A percentile compares a stretch with the other conserved stretches of the same genome.
phyloP scores from a whole-genome alignment of 2,113 vertebrate species.

The Scortum barcoo region DNA sequence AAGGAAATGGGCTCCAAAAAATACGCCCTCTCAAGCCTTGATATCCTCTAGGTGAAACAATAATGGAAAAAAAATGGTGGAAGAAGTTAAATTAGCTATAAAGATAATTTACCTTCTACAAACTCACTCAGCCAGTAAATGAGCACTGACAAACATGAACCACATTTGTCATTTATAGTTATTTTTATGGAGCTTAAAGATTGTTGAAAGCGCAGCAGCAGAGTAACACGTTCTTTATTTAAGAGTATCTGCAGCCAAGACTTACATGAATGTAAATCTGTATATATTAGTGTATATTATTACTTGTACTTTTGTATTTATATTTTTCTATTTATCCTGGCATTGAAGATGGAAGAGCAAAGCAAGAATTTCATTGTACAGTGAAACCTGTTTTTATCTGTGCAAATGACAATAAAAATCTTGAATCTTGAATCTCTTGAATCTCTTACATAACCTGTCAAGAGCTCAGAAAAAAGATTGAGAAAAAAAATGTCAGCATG shows the following conservation, averaged over 20 bases:
- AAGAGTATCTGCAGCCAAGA: background rate
- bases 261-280: too few relatives aligned
- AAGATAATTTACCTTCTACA: background rate
- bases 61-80: background rate
- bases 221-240: background rate
- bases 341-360: too few relatives aligned
- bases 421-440: too few relatives aligned
- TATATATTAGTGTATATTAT: too few relatives aligned
- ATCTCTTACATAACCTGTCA: background rate
- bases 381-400: too few relatives aligned
- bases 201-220: background rate
- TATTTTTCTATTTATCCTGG: too few relatives aligned
- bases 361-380: too few relatives aligned
- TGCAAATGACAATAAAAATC: too few relatives aligned
- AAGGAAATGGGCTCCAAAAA: background rate
- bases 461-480: background rate
- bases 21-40: background rate
- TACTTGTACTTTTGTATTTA: too few relatives aligned
- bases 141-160: background rate
- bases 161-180: slow-evolving; percentile 5
- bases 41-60: background rate
- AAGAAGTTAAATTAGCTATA: background rate
- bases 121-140: background rate
- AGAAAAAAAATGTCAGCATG: too few relatives aligned
- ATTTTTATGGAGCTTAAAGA: background rate